Base-by-base conservation (phyloP, 2,113 vertebrate genomes). In the Eulemur macaco region DNA sequence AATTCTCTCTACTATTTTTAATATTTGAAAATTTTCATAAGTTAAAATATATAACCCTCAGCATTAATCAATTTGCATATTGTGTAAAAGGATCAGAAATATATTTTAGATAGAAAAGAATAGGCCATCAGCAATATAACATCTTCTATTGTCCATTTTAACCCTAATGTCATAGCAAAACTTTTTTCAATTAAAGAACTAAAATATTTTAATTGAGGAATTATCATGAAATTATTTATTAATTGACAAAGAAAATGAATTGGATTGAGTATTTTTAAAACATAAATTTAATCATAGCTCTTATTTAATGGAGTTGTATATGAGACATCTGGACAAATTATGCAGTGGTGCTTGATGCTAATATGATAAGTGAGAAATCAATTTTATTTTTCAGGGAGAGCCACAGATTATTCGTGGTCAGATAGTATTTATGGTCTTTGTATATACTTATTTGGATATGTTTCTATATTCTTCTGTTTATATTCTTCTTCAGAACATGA, bases 141-240 rank as follows among this genome's bases (percentile, higher is more conserved):
- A 83, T 50, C 12, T 81, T 71, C 54, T 39, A 69, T 29, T 85
- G 17, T 87, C 37, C 85, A 58, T 52, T 81, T 94, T 92, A 31
- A 63, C 20, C 4, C 6, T 52, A 60, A 42, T 25, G 29, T 6
- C 13, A 80, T 9, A 63, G 47, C 8, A 63, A 88, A 68, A 5
- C 1, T 78, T 52, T 64, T 93, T 86, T n/a, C 1, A 89, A 11
- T 73, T 60, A 60, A 88, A 87, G 13, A 7, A 69, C 50, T 92
- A 56, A 78, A 69, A 64, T 88, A 50, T 37, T 86, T 92, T 81
- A 74, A 69, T 50, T 39, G 63, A 74, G 68, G 4, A 76, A 64
- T 89, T 74, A 83, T 85, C 25, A 88, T 76, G n/a, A 12, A 82
- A 25, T 89, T 94, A 73, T 95, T 78, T 78, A 73, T 74, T 91